Percentiles rank a stretch among this genome's conserved stretches.
These are phyloP conservation scores for Limnodromus scolopaceus DNA, from an alignment of 2,797 vertebrate genomes.

Conservation along the genomic window DNA sequence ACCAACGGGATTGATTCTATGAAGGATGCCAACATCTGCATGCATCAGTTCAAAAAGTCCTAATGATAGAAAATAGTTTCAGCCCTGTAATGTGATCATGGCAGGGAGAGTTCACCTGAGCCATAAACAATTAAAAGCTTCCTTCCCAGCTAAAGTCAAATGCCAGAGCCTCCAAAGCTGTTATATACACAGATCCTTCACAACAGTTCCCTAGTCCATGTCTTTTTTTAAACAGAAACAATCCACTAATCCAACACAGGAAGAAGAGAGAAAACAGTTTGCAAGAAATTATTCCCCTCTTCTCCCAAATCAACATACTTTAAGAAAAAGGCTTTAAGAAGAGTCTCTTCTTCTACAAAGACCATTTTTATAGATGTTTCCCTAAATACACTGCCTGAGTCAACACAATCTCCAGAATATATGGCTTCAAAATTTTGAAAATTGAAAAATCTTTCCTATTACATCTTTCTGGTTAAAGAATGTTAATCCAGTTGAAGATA, in stretches of 20 bases:
- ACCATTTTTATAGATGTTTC: background rate
- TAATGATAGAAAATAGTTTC: background rate
- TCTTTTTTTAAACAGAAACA: background rate
- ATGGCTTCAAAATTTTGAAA: background rate
- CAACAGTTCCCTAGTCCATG: accelerated
- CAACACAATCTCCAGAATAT: background rate
- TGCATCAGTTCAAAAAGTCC: background rate
- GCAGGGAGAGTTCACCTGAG: background rate
- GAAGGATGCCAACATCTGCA: background rate
- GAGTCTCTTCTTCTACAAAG: background rate
- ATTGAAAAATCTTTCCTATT: background rate
- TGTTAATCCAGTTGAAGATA: background rate
- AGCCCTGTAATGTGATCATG: background rate
- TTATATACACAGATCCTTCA: background rate
- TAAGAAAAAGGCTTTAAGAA: background rate
- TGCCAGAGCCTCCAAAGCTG: background rate
- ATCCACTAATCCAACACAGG: accelerated
- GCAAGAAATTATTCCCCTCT: background rate
- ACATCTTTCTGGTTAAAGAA: background rate
- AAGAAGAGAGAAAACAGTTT: background rate
- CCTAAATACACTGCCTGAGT: background rate
- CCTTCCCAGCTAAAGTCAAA: background rate
- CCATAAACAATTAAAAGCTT: background rate
- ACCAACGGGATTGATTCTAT: background rate
- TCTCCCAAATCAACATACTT: background rate